Evolutionary conservation across 1,140 invertebrate species (phyloP), one percentile per base, ranked within the genome.

Genomic region (Drosophila ananassae): DNA sequence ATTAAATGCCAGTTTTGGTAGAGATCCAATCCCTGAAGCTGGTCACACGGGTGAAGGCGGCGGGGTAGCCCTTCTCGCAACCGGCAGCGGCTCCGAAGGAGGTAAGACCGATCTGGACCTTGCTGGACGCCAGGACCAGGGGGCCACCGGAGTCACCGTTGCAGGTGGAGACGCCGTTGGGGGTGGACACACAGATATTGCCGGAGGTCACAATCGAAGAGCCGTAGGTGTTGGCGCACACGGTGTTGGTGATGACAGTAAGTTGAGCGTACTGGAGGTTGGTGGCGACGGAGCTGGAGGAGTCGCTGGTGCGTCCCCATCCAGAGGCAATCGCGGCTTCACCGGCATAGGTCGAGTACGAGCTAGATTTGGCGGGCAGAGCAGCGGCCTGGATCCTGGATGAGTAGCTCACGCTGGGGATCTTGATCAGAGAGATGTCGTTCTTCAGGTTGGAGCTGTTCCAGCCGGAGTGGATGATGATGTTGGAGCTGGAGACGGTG

Each of bases 11-110:
- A 61, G 74, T 78, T 28, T 82, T 67, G 8, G 4, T 12, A 32
- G 78, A 51, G 72, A 94, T 93, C 94, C 94, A 95, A 55, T 91
- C 72, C 39, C 93, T 71, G 89, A 91, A 94, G 60, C 79, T 91
- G 39, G 93, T 93, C n/a, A 93, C 46, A 60, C 94, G 92, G 3
- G 93, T 93, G 79, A 92, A 94, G 17, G 91, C 93, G 59, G 90
- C 90, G 41, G 94, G 94, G 64, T 87, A 92, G 25, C 93, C 93
- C 28, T 81, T 68, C 60, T 92, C 84, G 77, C 94, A 95, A 13
- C 93, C 93, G 13, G 85, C 78, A 39, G 76, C 61, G 24, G 92
- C 90, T 39, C 93, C 93, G 81, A 93, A 94, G 3, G 93, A 94
- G 13, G 92, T 93, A 9, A 94, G 77, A 77, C 94, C 94, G 61